phyloP scores from a whole-genome alignment of 2,113 vertebrate genomes.

The Camelus bactrianus region DNA sequence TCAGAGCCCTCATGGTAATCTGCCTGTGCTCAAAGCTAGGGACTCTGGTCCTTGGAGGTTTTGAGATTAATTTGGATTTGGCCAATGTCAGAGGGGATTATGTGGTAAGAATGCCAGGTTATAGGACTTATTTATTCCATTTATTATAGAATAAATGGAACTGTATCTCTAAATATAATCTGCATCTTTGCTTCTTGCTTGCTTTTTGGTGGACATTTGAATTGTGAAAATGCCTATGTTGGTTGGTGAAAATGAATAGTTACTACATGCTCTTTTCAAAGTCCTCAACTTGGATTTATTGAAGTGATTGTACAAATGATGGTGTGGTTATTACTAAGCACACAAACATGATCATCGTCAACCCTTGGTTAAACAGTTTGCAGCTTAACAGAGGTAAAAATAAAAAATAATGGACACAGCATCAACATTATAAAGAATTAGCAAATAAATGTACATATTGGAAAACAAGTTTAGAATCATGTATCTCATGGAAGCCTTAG shows the following conservation, averaged over 20 bases:
- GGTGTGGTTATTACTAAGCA: conserved; percentile 18
- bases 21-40: background rate
- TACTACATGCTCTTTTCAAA: background rate
- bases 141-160: background rate
- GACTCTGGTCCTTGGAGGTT: background rate
- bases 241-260: conserved; percentile 23
- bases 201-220: background rate
- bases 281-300: conserved; percentile 54
- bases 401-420: conserved; percentile 13
- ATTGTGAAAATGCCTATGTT: background rate
- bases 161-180: background rate
- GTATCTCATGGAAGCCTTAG: background rate
- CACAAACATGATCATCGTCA: background rate
- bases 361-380: conserved; percentile 8
- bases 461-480: background rate
- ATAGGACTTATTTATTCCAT: background rate
- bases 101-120: background rate
- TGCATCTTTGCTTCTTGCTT: background rate
- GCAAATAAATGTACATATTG: conserved; percentile 25
- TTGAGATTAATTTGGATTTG: conserved; percentile 17
- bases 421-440: conserved; percentile 12
- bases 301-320: conserved; percentile 24
- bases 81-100: conserved; percentile 9
- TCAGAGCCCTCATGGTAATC: background rate
- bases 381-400: background rate